A percentile compares a stretch with the other conserved stretches of the same genome.
Conservation (phyloP, 2,888 invertebrate species). For the Beris chalybata region DNA sequence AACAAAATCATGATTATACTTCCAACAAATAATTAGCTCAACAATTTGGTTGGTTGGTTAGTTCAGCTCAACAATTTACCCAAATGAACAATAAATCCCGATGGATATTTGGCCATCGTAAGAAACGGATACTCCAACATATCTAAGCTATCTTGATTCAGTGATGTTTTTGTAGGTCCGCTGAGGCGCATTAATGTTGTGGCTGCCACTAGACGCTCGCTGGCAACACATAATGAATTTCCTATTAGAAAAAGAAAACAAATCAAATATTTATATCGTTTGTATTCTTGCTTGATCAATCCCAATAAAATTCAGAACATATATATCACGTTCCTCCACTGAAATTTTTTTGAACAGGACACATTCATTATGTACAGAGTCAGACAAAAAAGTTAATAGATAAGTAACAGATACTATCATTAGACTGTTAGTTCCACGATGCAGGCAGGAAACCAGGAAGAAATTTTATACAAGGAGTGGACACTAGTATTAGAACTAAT, state of each 20-base stretch:
- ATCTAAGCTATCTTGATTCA: constrained; percentile 79
- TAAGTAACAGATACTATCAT: too few species aligned
- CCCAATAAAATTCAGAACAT: too few species aligned
- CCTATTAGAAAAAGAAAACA: constrained; percentile 58
- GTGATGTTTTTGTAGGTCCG: constrained; percentile 65
- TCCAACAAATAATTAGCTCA: not conserved
- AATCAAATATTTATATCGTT: too few species aligned
- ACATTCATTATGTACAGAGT: too few species aligned
- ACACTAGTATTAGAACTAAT: too few species aligned
- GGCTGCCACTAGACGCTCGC: constrained; percentile 62
- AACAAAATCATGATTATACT: constrained; percentile 3
- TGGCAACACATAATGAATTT: constrained; percentile 70
- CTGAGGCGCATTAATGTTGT: constrained; percentile 62
- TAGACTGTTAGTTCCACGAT: too few species aligned
- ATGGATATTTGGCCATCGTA: constrained; percentile 87
- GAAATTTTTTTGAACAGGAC: too few species aligned
- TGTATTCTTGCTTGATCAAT: too few species aligned
- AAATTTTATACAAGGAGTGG: too few species aligned
- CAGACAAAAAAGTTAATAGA: too few species aligned
- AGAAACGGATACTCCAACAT: constrained; percentile 95
- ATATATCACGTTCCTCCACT: too few species aligned
- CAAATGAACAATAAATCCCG: constrained; percentile 84
- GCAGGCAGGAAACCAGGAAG: too few species aligned
- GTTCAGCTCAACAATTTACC: constrained; percentile 60
- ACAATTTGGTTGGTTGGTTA: constrained; percentile 43